Evolutionary conservation across 2,113 vertebrate species (phyloP).

Genomic region (Oreocharis arfaki): DNA sequence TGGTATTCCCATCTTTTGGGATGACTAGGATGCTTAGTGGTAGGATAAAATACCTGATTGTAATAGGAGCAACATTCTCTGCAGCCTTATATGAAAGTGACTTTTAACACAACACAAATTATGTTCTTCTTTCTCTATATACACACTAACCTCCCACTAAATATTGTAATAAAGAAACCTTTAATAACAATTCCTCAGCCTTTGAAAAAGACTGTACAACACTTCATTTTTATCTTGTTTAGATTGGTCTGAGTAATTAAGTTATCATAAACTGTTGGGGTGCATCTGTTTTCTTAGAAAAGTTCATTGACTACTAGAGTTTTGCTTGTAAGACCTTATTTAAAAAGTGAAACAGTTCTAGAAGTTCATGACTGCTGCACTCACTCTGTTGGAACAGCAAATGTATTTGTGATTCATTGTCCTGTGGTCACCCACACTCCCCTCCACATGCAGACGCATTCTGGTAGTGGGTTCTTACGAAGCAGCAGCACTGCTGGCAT

Average conservation of each 20-base stretch:
- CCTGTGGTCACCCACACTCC: accelerated
- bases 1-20: background rate
- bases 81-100: background rate
- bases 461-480: accelerated
- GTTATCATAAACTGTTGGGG: background rate
- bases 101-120: background rate
- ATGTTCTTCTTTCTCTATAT: background rate
- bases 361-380: background rate
- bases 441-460: background rate
- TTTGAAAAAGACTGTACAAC: background rate
- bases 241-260: background rate
- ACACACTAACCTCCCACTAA: background rate
- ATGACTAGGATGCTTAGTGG: background rate
- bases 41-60: background rate
- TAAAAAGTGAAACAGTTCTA: background rate
- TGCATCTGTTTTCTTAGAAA: background rate
- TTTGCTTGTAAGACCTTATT: background rate
- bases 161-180: background rate
- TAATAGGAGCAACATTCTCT: background rate
- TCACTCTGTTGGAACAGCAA: background rate
- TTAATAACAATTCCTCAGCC: background rate
- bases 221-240: background rate
- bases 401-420: background rate
- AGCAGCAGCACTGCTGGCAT: background rate
- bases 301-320: background rate